Evolutionary conservation across 2,797 vertebrate species (phyloP), one percentile per base, ranked within the genome.

Genomic region (Psittacula echo): DNA sequence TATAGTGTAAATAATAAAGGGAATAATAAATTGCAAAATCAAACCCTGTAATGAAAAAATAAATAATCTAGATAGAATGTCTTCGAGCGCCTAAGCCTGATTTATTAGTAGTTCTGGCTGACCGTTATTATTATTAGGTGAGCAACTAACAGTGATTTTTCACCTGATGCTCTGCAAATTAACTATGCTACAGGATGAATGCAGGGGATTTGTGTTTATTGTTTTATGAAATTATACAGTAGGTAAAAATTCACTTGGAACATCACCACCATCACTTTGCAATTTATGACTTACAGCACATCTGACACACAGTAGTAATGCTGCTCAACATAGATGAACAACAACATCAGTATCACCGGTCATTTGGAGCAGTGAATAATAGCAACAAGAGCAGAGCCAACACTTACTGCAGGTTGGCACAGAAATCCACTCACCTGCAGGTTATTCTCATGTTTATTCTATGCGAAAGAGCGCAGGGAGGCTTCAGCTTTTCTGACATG

Each of bases 41-140:
- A 92, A 94, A 54, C 62, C 34, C 39, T 39, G 62, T 95, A 95
- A 95, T 96, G 96, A 93, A 96, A 95, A 96, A 96, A 96, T 96
- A 96, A 95, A 96, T 96, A 96, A 95, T 89, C 90, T 70, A 89
- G 90, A 89, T 94, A 75, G 92, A 93, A 80, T 83, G 78, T 85
- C 94, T 93, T 41, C 5, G 42, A 41, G 53, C 34, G 84, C 76
- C 94, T 94, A 58, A 81, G 68, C 56, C 68, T 93, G 96, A 96
- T 96, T 95, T 97, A 96, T 94, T 94, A 94, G 53, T 70, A 92
- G 50, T 81, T 81, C 88, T 75, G 58, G 58, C 58, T 96, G 86
- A 96, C 92, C 62, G 2, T 92, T 92, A 89, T 94, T 96, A 94
- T 94, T 96, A 96, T 75, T 94, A 94, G 81, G 93, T 92, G 78